Conservation (phyloP, 2,888 invertebrate species). For the Agriopis marginaria region DNA sequence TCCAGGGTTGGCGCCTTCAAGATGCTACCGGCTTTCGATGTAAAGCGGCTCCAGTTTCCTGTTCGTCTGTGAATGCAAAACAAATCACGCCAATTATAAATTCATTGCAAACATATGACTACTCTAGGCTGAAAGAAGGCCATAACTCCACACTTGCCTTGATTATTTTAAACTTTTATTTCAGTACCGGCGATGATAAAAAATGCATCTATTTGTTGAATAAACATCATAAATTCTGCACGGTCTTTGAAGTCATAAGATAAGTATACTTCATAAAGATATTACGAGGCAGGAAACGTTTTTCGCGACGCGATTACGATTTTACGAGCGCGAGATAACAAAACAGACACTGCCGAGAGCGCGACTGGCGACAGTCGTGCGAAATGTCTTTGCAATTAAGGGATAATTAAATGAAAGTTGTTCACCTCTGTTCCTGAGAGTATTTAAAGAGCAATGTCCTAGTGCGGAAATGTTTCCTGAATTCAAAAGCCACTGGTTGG, state of each 20-base stretch:
- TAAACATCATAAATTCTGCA: slow-evolving; percentile 67
- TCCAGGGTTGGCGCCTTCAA: slow-evolving; percentile 52
- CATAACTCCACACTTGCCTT: slow-evolving; percentile 62
- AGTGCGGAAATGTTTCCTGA: slow-evolving; percentile 27
- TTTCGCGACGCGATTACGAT: slow-evolving; percentile 39
- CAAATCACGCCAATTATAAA: slow-evolving; percentile 61
- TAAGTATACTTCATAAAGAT: slow-evolving; percentile 46
- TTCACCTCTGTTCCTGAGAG: slow-evolving; percentile 38
- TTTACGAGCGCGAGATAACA: slow-evolving; percentile 42
- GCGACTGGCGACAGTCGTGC: slow-evolving; percentile 22
- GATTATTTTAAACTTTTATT: slow-evolving; percentile 70
- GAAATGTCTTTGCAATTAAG: slow-evolving; percentile 35
- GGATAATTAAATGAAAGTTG: slow-evolving; percentile 35
- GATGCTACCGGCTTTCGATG: slow-evolving; percentile 48
- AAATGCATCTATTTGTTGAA: slow-evolving; percentile 67
- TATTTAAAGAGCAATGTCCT: slow-evolving; percentile 42
- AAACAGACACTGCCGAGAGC: slow-evolving; percentile 8
- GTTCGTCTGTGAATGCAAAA: slow-evolving; percentile 53
- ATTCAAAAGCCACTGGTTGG: slow-evolving; percentile 34
- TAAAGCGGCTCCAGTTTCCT: slow-evolving; percentile 52
- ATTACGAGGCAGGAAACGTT: slow-evolving; percentile 46
- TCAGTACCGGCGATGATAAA: slow-evolving; percentile 60
- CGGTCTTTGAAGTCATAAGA: slow-evolving; percentile 61
- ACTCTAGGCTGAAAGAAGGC: slow-evolving; percentile 74
- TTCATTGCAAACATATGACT: slow-evolving; percentile 59